Evolutionary conservation across 2,797 vertebrate species (phyloP).

Genomic region (Fringilla coelebs): DNA sequence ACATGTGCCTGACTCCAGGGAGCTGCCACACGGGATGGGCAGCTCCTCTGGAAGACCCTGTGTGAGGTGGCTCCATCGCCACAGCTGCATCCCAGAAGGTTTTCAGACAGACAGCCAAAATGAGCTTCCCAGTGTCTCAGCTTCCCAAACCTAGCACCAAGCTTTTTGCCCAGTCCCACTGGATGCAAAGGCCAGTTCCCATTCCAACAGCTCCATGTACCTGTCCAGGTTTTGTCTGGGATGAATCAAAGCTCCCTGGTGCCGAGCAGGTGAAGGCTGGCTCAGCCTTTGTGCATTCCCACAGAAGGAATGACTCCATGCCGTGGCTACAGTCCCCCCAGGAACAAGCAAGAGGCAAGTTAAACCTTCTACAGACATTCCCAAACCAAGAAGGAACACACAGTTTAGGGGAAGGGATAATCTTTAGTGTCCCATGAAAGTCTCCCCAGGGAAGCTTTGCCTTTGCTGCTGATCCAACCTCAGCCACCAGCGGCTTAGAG

Average conservation of each 20-base stretch:
- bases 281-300: background rate
- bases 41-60: background rate
- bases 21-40: fast-evolving
- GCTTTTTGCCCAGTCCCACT: background rate
- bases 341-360: background rate
- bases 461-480: background rate
- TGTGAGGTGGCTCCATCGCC: background rate
- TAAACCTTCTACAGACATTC: background rate
- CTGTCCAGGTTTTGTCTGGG: background rate
- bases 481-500: background rate
- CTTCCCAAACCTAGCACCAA: background rate
- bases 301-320: background rate
- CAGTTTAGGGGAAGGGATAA: background rate
- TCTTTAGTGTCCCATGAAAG: background rate
- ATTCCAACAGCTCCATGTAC: background rate
- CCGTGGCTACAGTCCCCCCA: background rate
- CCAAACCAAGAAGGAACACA: background rate
- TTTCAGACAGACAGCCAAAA: background rate
- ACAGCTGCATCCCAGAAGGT: background rate
- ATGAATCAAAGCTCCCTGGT: background rate
- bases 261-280: background rate
- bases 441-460: background rate
- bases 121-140: background rate
- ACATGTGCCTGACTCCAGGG: background rate
- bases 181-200: background rate